Evolutionary conservation across 2,113 vertebrate genomes (phyloP).

Genomic region (Gambusia affinis): DNA sequence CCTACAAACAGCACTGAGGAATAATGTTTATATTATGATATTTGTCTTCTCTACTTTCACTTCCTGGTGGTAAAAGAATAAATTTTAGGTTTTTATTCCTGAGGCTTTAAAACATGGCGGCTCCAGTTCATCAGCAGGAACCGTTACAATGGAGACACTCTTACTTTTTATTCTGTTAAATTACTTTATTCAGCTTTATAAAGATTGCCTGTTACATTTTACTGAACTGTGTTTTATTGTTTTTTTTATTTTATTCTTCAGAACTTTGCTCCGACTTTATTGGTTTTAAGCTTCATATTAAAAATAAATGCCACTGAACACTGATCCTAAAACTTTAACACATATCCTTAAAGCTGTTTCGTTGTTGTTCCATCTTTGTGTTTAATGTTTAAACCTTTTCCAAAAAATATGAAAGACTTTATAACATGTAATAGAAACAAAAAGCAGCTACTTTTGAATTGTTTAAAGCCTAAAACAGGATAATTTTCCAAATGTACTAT

Average conservation of each 20-base stretch:
- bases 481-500: too few species aligned
- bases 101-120: not conserved
- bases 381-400: not conserved
- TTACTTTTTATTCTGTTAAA: not conserved
- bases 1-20: not conserved
- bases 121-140: not conserved
- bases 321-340: not conserved
- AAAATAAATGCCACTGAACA: not conserved
- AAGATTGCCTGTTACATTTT: not conserved
- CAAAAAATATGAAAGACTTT: not conserved
- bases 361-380: not conserved
- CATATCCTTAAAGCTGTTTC: not conserved
- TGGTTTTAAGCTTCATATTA: not conserved
- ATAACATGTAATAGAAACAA: not conserved
- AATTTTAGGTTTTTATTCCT: not conserved
- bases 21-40: not conserved
- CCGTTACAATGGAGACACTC: not conserved
- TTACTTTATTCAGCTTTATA: not conserved
- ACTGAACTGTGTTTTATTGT: not conserved
- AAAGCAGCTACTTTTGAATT: too few species aligned
- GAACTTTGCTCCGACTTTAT: not conserved
- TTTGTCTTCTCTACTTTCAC: not conserved
- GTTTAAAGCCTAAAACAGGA: too few species aligned
- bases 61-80: not conserved
- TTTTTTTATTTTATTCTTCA: not conserved